These are phyloP conservation scores for Saxidomus purpurata DNA, from an alignment of 1,140 invertebrate genomes.

Conservation along the genomic window DNA sequence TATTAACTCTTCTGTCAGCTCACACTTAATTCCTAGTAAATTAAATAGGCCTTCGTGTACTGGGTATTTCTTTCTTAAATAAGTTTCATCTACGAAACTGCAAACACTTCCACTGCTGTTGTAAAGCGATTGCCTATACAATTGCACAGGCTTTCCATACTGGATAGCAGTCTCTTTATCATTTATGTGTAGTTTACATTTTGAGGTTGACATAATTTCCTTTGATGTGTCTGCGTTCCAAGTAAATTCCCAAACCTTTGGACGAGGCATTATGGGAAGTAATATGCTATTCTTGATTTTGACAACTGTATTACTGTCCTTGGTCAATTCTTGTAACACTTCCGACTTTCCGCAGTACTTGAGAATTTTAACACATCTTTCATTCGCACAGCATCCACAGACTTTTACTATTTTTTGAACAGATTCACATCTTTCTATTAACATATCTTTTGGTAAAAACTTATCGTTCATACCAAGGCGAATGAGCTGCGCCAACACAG, in stretches of 20 bases:
- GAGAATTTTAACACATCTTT: constrained; percentile 42
- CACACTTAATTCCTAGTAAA: not conserved
- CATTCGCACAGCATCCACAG: constrained; percentile 21
- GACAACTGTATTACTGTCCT: not conserved
- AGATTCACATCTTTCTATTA: constrained; percentile 67
- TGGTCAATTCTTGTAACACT: not conserved
- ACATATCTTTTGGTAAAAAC: constrained; percentile 40
- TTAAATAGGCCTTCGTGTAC: not conserved
- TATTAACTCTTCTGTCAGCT: not conserved
- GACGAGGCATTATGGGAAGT: constrained; percentile 16
- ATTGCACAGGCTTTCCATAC: not conserved
- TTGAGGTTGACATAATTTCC: not conserved
- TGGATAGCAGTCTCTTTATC: not conserved
- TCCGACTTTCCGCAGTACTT: constrained; percentile 46
- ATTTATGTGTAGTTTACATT: not conserved
- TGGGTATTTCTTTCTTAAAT: not conserved
- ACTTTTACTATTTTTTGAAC: constrained; percentile 32
- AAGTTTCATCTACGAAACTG: constrained; percentile 19
- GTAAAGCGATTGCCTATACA: not conserved
- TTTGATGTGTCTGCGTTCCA: constrained; percentile 11
- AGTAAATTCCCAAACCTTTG: constrained; percentile 40
- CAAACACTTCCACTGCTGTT: not conserved
- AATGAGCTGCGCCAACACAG: constrained; percentile 13
- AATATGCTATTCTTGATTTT: not conserved
- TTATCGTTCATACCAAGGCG: constrained; percentile 68